A percentile compares a stretch with the other conserved stretches of the same genome.
These are phyloP conservation scores for Cephus pulcher DNA, from an alignment of 2,888 invertebrate genomes.

Conservation along the genomic window DNA sequence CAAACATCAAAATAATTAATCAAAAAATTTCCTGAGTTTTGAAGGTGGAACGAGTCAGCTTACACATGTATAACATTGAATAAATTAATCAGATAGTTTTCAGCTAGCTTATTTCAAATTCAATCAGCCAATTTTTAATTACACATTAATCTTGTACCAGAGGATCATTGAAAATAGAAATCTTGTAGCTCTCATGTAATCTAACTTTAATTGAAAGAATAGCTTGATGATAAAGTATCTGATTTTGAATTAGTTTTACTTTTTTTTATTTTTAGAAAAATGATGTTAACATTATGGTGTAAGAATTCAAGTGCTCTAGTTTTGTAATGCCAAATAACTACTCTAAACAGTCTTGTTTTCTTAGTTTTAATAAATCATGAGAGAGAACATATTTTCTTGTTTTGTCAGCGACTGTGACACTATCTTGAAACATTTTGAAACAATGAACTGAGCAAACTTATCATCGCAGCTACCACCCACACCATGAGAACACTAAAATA, in stretches of 20 bases:
- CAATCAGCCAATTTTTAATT: too few relatives aligned
- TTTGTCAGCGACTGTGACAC: neutral
- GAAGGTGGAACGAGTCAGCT: too few relatives aligned
- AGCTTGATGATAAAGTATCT: neutral
- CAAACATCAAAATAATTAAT: too few relatives aligned
- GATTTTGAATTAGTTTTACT: too few relatives aligned
- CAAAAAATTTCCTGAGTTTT: too few relatives aligned
- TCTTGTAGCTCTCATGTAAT: neutral
- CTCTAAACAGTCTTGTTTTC: neutral
- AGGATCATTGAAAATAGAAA: neutral
- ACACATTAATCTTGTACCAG: too few relatives aligned
- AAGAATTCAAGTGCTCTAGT: neutral
- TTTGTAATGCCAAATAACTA: neutral
- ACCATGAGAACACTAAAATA: neutral
- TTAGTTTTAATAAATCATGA: neutral
- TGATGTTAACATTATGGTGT: neutral
- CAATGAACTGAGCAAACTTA: neutral
- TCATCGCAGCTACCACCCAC: neutral
- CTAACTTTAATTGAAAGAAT: neutral
- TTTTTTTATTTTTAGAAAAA: neutral
- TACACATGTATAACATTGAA: too few relatives aligned
- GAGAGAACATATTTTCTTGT: neutral
- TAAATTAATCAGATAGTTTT: too few relatives aligned
- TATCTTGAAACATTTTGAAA: neutral
- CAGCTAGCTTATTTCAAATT: too few relatives aligned